Evolutionary conservation across 2,113 vertebrate genomes (phyloP), one percentile per base, ranked within the genome.

Genomic region (Prionailurus viverrinus): DNA sequence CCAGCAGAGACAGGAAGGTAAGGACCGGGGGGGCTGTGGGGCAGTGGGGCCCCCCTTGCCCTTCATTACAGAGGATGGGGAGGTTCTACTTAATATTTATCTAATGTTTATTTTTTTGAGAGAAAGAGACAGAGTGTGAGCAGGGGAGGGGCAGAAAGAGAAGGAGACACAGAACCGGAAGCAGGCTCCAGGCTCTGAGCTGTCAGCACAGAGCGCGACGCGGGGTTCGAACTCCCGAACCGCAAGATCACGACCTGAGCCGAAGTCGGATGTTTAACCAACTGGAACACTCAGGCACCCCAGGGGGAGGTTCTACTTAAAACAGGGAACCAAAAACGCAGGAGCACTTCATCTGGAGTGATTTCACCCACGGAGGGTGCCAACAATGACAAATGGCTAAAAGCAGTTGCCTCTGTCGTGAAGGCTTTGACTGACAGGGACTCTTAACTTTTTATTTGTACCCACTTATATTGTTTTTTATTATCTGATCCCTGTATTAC

Each of bases 381-480:
- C 36, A 51, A 58, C 13, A 25, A 63, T 76, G 19, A 84, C 78
- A 85, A 79, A 79, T 14, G 45, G 71, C 29, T 61, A 48, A 16
- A 65, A 61, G 61, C 19, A n/a, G 18, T 19, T 55, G 14, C 27
- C 89, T 78, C 79, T 51, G 80, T 71, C 69, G 25, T 0, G 14
- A n/a, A 4, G 5, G 14, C 39, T 63, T 31, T n/a, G 39, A 53
- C 33, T 25, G 76, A 13, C 2, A 8, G 19, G 2, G 15, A 80
- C 69, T 61, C 48, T 39, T 11, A 13, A 13, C 31, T 39, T 79
- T 92, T 74, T 69, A 86, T 88, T 33, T 80, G 65, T 58, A 71
- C 16, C 74, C 45, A 61, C 21, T 83, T 68, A 76, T 12, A 71
- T 48, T 89, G 65, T n/a, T 71, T 97, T 94, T 89, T 83, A 95